Percentiles rank a stretch among this genome's conserved stretches.
Conservation (phyloP, 2,113 vertebrate species). For the Romanogobio albipinnatus region DNA sequence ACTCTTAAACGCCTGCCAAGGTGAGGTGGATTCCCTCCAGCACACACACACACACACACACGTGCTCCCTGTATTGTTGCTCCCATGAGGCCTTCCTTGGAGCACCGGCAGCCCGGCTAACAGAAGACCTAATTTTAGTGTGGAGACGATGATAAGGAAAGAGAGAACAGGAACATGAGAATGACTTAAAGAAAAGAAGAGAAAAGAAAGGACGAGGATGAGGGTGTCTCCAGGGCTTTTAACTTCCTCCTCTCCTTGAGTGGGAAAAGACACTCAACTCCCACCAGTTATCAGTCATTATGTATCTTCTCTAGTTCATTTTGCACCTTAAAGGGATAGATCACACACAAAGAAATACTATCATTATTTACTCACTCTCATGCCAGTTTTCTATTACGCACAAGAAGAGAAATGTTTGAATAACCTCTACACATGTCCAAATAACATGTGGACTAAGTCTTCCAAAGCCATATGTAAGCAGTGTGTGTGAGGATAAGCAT, state of each 20-base stretch:
- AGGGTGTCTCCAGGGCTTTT: slow-evolving; percentile 43
- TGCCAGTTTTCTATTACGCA: background rate
- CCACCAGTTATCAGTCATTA: slow-evolving; percentile 21
- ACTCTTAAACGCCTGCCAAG: slow-evolving; percentile 45
- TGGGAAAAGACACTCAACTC: slow-evolving; percentile 29
- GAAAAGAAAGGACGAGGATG: slow-evolving; percentile 16
- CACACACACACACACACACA: slow-evolving; percentile 19
- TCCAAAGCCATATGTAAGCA: background rate
- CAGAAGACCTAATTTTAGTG: slow-evolving; percentile 61
- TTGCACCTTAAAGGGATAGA: background rate
- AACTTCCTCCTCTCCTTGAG: slow-evolving; percentile 19
- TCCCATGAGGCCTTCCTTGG: slow-evolving; percentile 46
- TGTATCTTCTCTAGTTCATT: background rate
- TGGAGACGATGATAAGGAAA: slow-evolving; percentile 45
- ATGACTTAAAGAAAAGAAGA: slow-evolving; percentile 34
- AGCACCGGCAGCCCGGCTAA: slow-evolving; percentile 48
- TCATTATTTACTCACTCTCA: background rate
- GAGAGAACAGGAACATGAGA: slow-evolving; percentile 35
- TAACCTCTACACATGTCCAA: background rate
- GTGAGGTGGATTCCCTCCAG: slow-evolving; percentile 44
- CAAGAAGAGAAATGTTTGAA: background rate
- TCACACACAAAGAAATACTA: background rate
- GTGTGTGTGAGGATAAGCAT: background rate
- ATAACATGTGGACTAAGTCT: background rate
- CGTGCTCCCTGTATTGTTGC: slow-evolving; percentile 12